Conservation (phyloP, 2,888 invertebrate species). For the Xylocampa areola region DNA sequence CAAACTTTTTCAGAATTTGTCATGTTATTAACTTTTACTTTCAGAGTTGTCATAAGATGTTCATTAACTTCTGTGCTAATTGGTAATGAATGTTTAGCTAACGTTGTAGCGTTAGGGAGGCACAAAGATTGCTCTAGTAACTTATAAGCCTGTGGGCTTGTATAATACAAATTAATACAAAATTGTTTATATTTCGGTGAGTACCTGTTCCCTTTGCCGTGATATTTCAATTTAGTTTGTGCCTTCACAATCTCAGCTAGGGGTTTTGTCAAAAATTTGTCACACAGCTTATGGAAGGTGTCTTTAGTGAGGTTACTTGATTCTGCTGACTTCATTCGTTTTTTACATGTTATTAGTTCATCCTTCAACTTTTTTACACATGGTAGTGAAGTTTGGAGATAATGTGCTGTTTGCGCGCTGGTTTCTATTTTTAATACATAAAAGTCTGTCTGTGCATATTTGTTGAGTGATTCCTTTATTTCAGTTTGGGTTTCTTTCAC, state of each 20-base stretch:
- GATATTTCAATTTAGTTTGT: constrained; percentile 49
- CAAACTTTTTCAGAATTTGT: constrained; percentile 54
- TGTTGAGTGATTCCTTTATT: constrained; percentile 23
- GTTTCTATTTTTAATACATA: constrained; percentile 32
- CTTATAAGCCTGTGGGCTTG: constrained; percentile 56
- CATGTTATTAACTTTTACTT: constrained; percentile 49
- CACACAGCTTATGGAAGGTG: constrained; percentile 45
- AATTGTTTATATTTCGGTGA: constrained; percentile 47
- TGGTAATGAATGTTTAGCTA: constrained; percentile 46
- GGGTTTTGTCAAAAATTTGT: constrained; percentile 48
- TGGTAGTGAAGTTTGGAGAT: constrained; percentile 32
- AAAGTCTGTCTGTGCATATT: constrained; percentile 41
- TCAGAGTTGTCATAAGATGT: constrained; percentile 49
- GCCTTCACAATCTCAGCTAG: constrained; percentile 55
- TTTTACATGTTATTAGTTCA: constrained; percentile 30
- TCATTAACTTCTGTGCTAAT: constrained; percentile 54
- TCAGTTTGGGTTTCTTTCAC: constrained; percentile 38
- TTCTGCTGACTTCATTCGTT: constrained; percentile 25
- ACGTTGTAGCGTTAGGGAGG: constrained; percentile 43
- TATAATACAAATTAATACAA: constrained; percentile 58
- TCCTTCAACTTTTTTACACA: constrained; percentile 28
- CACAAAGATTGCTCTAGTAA: constrained; percentile 48
- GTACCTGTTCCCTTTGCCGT: constrained; percentile 39
- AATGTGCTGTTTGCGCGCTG: constrained; percentile 30
- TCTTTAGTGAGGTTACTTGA: constrained; percentile 24